Conservation (phyloP, 2,888 invertebrate species). For the Tipula vernalis region DNA sequence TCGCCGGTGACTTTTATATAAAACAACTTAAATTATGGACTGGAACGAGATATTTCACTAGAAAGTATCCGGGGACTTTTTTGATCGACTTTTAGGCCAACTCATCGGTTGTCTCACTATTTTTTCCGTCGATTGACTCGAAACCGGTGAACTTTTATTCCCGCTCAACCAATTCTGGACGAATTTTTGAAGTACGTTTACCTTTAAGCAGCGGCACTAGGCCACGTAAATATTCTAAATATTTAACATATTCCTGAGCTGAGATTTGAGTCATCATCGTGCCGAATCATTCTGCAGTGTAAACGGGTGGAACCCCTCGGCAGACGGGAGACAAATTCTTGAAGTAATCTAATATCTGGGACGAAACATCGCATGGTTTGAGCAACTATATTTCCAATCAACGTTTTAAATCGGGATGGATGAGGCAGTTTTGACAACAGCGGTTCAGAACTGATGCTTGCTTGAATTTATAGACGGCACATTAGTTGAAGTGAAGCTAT, state of each 20-base stretch:
- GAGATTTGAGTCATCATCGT: constrained; percentile 69
- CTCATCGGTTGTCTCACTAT: constrained; percentile 45
- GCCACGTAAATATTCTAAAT: constrained; percentile 92
- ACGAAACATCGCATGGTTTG: constrained; percentile 95
- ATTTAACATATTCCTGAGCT: constrained; percentile 68
- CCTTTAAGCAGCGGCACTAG: constrained; percentile 92
- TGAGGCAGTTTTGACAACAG: constrained; percentile 70
- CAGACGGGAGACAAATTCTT: constrained; percentile 88
- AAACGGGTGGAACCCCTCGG: constrained; percentile 73
- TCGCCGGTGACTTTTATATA: too few relatives aligned
- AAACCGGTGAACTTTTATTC: constrained; percentile 38
- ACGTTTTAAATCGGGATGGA: constrained; percentile 73
- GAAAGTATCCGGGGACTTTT: too few relatives aligned
- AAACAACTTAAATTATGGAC: too few relatives aligned
- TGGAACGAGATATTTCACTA: too few relatives aligned
- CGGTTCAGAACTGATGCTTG: constrained; percentile 58
- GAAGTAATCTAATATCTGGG: constrained; percentile 73
- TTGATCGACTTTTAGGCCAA: too few relatives aligned
- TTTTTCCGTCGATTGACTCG: constrained; percentile 37
- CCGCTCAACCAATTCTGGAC: constrained; percentile 67
- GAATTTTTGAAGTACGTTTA: constrained; percentile 87
- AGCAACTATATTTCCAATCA: constrained; percentile 75
- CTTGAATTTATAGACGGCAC: constrained; percentile 70
- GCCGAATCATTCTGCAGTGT: constrained; percentile 95
- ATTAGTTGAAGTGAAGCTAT: constrained; percentile 69